Base-by-base conservation (phyloP, 2,113 vertebrate genomes). In the Oryzias celebensis region DNA sequence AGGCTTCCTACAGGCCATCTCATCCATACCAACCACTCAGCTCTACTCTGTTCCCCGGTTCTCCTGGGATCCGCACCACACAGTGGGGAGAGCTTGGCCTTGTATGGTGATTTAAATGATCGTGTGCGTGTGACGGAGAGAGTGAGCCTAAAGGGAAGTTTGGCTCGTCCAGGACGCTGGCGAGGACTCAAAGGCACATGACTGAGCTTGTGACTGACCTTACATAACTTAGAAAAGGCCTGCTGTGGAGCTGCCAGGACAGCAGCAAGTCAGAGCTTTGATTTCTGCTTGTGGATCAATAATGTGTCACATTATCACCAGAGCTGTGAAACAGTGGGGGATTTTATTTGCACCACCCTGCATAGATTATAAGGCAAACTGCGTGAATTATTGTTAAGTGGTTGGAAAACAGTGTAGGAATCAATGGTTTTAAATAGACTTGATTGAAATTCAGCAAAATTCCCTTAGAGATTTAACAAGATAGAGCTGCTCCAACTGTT, bases 201-300 rank as follows among this genome's bases (percentile, higher is more conserved):
- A 85, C 57, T 1, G 26, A 5, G 62, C 73, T 79, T 73, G 74
- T 87, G 80, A 83, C 73, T 46, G 63, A 71, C 28, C 65, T 84
- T 79, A 75, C 26, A 3, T 77, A 80, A 78, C 63, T 56, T 57
- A 69, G 59, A 71, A 56, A 68, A 64, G 64, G 14, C 48, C 53
- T 36, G 49, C 23, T 52, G 62, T 55, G 31, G 36, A 26, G 55
- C 57, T 62, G 52, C 61, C 81, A 61, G 74, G 58, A 60, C 45
- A 55, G 58, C 53, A 58, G 58, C 50, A 58, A 72, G 68, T 68
- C n/a, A 12, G 6, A n/a, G 55, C 58, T 83, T 71, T 68, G 75
- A 80, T 79, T 78, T 60, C 60, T 62, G 31, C n/a, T 1, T 15
- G 49, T 16, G 50, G 70, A 77, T 83, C 82, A 24, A 77, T 82